Evolutionary conservation across 2,888 invertebrate species (phyloP).

Genomic region (Epinotia demarniana): DNA sequence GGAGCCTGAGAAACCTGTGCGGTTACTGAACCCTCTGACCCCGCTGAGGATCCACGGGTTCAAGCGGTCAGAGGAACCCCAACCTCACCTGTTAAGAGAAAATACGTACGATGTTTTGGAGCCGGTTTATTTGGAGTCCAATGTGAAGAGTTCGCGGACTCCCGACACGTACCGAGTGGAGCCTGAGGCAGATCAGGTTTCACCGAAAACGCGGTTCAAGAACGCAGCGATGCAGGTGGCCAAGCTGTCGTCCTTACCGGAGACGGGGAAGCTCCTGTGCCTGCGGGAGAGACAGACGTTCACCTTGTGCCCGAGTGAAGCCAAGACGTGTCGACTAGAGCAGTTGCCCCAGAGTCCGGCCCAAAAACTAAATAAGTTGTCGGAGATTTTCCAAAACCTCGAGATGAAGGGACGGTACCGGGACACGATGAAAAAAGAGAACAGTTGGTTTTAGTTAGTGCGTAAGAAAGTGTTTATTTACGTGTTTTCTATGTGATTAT

Average conservation of each 20-base stretch:
- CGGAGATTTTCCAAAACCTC: constrained; percentile 77
- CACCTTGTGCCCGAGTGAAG: constrained; percentile 55
- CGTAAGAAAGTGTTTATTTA: constrained; percentile 61
- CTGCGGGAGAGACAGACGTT: constrained; percentile 72
- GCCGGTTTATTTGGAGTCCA: constrained; percentile 67
- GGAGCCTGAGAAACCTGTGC: constrained; percentile 56
- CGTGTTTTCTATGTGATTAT: constrained; percentile 54
- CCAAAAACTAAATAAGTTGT: constrained; percentile 70
- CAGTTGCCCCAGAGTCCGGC: constrained; percentile 68
- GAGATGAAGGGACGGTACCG: constrained; percentile 74
- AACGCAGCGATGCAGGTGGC: constrained; percentile 76
- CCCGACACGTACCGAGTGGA: constrained; percentile 46
- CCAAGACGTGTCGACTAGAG: constrained; percentile 64
- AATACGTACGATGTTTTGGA: constrained; percentile 80
- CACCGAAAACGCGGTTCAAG: constrained; percentile 76
- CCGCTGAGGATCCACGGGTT: constrained; percentile 70
- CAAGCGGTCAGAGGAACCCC: constrained; percentile 56
- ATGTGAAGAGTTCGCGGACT: constrained; percentile 57
- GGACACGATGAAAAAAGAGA: constrained; percentile 76
- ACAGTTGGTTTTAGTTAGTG: constrained; percentile 77
- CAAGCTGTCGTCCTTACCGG: constrained; percentile 70
- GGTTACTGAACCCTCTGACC: constrained; percentile 75
- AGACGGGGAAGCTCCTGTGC: constrained; percentile 75
- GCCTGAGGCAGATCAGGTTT: constrained; percentile 56
- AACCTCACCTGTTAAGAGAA: constrained; percentile 46